These are phyloP conservation scores for Chloropsis cyanopogon DNA, from an alignment of 2,113 vertebrate genomes.

Conservation along the genomic window DNA sequence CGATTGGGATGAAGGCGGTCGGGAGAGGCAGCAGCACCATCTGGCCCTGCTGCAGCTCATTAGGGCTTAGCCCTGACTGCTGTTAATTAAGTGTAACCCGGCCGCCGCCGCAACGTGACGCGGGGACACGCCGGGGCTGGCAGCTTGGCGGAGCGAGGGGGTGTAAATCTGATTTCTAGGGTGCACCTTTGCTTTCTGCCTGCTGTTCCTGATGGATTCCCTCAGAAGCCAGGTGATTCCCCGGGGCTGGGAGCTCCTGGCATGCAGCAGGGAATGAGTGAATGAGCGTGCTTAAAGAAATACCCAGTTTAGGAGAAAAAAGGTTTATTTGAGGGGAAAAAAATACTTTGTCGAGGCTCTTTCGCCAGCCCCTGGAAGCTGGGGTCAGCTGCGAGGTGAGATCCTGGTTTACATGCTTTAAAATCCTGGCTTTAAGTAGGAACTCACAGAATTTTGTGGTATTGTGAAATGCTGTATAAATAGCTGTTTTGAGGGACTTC, in stretches of 20 bases:
- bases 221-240: not conserved
- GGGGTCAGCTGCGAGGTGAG: not conserved
- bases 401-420: not conserved
- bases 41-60: not conserved
- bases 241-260: not conserved
- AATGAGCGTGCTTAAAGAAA: fast-evolving
- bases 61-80: not conserved
- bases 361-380: not conserved
- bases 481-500: not conserved
- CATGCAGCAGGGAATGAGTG: fast-evolving
- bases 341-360: not conserved
- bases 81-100: not conserved
- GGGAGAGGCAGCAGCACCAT: not conserved
- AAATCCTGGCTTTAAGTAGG: not conserved
- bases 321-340: not conserved
- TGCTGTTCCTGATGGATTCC: not conserved
- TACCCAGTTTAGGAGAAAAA: not conserved
- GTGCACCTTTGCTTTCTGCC: not conserved
- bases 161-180: not conserved
- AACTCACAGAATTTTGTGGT: not conserved
- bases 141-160: not conserved
- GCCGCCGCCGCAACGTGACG: not conserved
- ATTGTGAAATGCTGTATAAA: not conserved
- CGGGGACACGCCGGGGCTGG: not conserved
- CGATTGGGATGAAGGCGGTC: not conserved